phyloP scores from a whole-genome alignment of 2,888 invertebrate species.

The Diarsia mendica region DNA sequence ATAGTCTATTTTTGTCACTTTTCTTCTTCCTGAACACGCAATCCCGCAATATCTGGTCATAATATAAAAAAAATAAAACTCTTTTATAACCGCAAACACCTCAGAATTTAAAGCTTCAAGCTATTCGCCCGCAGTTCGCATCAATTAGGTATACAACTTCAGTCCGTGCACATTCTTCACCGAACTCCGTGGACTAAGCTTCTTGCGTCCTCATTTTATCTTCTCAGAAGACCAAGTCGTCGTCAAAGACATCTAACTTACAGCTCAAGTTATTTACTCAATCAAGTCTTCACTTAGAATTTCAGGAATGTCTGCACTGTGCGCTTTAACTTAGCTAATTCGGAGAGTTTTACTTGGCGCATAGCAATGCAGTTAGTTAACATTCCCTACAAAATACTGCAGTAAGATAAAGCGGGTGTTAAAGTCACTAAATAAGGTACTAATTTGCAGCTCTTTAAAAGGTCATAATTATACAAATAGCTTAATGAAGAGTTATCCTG shows the following conservation, averaged over 20 bases:
- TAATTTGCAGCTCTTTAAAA: no score
- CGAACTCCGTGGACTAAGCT: neutral
- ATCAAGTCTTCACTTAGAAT: conserved; percentile 31
- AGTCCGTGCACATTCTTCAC: neutral
- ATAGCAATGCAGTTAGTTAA: conserved; percentile 23
- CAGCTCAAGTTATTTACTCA: conserved; percentile 44
- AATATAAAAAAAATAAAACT: no score
- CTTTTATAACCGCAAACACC: neutral
- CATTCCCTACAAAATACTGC: conserved; percentile 10
- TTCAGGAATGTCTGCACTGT: conserved; percentile 17
- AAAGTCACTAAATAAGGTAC: neutral
- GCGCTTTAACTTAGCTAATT: conserved; percentile 32
- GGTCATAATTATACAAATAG: no score
- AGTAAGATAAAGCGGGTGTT: conserved; percentile 13
- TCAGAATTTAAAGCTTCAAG: neutral
- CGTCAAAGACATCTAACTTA: neutral
- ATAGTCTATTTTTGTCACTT: no score
- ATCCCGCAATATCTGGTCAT: no score
- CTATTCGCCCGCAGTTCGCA: neutral
- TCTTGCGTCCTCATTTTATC: conserved; percentile 8
- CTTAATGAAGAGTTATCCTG: no score
- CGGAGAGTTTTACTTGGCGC: neutral
- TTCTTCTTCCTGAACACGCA: no score
- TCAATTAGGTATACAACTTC: neutral
- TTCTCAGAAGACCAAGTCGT: conserved; percentile 16